Evolutionary conservation across 2,888 invertebrate species (phyloP), one percentile per base, ranked within the genome.

Genomic region (Catonia carolina): DNA sequence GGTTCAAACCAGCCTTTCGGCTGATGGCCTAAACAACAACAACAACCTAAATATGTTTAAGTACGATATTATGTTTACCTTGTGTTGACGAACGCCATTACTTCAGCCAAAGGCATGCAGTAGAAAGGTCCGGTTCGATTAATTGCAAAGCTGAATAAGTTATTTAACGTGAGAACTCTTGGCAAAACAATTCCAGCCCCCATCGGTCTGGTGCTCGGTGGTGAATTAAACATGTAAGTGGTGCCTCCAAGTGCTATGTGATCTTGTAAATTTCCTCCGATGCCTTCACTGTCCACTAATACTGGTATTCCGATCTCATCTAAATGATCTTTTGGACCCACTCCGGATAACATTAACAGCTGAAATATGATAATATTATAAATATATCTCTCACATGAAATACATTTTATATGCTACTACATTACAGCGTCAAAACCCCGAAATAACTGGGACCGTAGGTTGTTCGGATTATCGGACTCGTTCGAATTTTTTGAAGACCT

Each of bases 281-380:
- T 90, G 0, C 88, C 89, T 12, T 82, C 81, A 7, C 78, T 73
- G 69, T 86, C 71, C 1, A 74, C 74, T 17, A 86, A 70, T 0
- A 84, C 76, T 17, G 79, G 74, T 42, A 87, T 82, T 0, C 78
- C 80, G 20, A 80, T 66, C 42, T 82, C 75, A 31, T 66, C 70
- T 2, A 89, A 73, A 67, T 88, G 82, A 7, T 77, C 72, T 3
- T 73, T 73, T 0, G 86, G 84, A 2, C 89, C 89, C 10, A 92
- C 77, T 0, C 94, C 94, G 1, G 91, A 89, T 39, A 94, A 69
- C 89, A 92, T 88, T 31, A 95, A 75, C 15, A 94, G 67, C 69
- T 94, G 61, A 8, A 60, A 63, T 33, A 49, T 45, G 33, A 49
- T 5, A 37, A 37, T 27, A 27, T 27, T 27, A 27, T 8, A 27